A percentile compares a stretch with the other conserved stretches of the same genome.
Conservation (phyloP, 2,888 invertebrate genomes). For the Platerodrilus igneus region DNA sequence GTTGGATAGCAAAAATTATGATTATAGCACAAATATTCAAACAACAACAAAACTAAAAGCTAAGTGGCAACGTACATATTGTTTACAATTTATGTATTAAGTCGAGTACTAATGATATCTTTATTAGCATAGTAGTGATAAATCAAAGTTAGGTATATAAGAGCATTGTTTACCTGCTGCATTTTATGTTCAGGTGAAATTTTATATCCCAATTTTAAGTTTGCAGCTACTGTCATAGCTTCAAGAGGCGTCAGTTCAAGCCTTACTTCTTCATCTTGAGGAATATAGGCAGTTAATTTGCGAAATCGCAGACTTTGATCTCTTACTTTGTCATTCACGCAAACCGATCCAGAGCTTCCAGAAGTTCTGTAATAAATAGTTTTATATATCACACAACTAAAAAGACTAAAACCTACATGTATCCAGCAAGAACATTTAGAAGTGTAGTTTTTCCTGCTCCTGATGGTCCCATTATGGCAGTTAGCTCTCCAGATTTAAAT, state of each 20-base stretch:
- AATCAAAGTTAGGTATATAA: too few species aligned
- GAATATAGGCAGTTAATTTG: constrained; percentile 77
- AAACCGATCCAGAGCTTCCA: constrained; percentile 42
- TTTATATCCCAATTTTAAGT: constrained; percentile 69
- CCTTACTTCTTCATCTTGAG: constrained; percentile 72
- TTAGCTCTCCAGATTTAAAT: constrained; percentile 76
- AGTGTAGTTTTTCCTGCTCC: constrained; percentile 92
- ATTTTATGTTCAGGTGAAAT: constrained; percentile 64
- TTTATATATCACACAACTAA: not conserved
- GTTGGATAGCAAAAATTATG: too few species aligned
- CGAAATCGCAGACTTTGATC: constrained; percentile 74
- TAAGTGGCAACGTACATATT: not conserved
- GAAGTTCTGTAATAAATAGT: constrained; percentile 36
- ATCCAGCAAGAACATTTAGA: constrained; percentile 86
- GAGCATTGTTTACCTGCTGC: constrained; percentile 68
- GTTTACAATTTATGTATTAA: not conserved
- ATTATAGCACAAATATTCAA: too few species aligned
- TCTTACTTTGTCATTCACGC: constrained; percentile 52
- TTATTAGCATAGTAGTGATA: too few species aligned
- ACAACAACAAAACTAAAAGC: not conserved
- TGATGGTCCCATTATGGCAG: constrained; percentile 95
- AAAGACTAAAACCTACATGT: constrained; percentile 52
- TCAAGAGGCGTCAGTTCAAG: constrained; percentile 70
- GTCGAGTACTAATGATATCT: too few species aligned
- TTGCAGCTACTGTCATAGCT: constrained; percentile 71